phyloP scores from a whole-genome alignment of 2,888 invertebrate species.

The Pyrochroa serraticornis region DNA sequence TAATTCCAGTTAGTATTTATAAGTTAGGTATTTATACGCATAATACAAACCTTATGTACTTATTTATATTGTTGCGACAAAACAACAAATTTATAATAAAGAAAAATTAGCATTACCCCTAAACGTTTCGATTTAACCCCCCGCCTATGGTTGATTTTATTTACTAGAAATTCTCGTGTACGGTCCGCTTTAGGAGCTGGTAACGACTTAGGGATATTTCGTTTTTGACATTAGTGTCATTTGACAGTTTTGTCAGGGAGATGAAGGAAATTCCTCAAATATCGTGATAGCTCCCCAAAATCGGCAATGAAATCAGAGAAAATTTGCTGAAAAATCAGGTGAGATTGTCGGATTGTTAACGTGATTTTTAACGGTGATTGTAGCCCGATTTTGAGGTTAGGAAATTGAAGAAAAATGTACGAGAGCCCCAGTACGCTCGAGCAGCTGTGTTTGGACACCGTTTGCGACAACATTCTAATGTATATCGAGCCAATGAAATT shows the following conservation, averaged over 20 bases:
- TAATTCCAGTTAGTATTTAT: constrained; percentile 43
- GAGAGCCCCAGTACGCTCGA: constrained; percentile 68
- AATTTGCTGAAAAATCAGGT: no score
- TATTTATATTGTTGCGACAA: constrained; percentile 41
- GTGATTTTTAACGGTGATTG: background rate
- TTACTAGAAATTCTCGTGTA: no score
- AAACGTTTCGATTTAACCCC: background rate
- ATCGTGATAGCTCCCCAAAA: no score
- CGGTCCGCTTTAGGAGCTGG: no score
- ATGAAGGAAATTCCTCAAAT: no score
- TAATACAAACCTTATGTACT: constrained; percentile 42
- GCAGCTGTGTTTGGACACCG: constrained; percentile 68
- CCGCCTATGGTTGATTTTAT: background rate
- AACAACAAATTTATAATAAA: constrained; percentile 24
- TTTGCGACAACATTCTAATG: constrained; percentile 66
- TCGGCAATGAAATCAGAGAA: no score
- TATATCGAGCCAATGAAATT: constrained; percentile 33
- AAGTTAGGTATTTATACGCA: constrained; percentile 46
- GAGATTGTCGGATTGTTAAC: background rate
- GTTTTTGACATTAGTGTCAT: no score
- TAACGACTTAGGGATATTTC: no score
- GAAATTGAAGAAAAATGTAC: constrained; percentile 59
- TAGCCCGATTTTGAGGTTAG: constrained; percentile 15
- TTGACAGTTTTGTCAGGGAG: no score
- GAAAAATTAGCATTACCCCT: constrained; percentile 18